Base-by-base conservation (phyloP, 2,797 vertebrate species). In the Gastrophryne carolinensis region DNA sequence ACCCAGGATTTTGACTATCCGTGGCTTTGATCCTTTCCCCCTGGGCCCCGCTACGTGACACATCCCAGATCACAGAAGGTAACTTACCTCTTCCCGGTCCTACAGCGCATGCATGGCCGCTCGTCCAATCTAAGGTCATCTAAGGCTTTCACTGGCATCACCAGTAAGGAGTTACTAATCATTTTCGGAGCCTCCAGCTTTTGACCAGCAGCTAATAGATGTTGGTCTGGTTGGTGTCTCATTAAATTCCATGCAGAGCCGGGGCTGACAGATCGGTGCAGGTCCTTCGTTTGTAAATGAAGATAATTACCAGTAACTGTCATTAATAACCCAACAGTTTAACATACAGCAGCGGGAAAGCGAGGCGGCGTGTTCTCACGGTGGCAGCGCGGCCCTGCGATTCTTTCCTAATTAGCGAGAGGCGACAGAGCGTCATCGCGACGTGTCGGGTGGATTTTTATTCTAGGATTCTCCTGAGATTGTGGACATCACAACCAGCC, bases 401-500 rank as follows among this genome's bases (percentile, higher is more conserved):
- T 15, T 54, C 49, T 24, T 17, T 21, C 13, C 49, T 67, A 67
- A 67, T 67, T 67, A 54, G 64, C 64, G 4, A n/a, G 30, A 12
- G 15, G 30, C 39, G 32, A 67, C 49, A 27, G 17, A 4, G 8
- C 8, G 37, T 50, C 50, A 11, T 39, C 34, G 29, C 3, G 19
- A 53, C 3, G 5, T 21, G 9, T 54, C 64, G 37, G 21, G 35
- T 26, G 24, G 24, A 67, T 34, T 37, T 32, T 21, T 9, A 15
- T 37, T 67, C 23, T 19, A 8, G 19, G 1, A 17, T 32, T 54
- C 52, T 27, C 32, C 32, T 15, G 7, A 3, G 47, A 35, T 1
- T 13, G 1, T 17, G 39, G 17, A 44, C 15, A 2, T 17, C 15
- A 6, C 39, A 17, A n/a, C 15, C 39, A 17, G 39, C 39, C 1